Percentiles rank a stretch among this genome's conserved stretches.
Evolutionary conservation across 2,797 vertebrate species (phyloP).

Genomic region (Sphenodon punctatus): DNA sequence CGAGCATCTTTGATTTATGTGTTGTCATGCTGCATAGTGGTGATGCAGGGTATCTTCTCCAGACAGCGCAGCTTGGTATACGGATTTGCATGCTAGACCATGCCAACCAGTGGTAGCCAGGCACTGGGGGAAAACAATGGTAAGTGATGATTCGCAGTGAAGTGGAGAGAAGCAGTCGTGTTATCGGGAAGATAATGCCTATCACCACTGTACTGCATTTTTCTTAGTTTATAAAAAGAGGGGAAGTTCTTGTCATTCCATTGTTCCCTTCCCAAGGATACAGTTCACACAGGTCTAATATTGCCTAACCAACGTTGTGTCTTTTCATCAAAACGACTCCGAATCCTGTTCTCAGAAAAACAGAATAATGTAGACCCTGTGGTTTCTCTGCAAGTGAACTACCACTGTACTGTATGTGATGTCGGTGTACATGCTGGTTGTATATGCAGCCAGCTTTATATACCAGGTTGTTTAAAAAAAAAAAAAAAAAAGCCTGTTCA

Average conservation of each 20-base stretch:
- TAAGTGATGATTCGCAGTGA: background rate
- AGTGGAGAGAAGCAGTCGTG: background rate
- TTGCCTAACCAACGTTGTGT: conserved; percentile 64
- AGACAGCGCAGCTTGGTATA: conserved; percentile 32
- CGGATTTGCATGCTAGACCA: conserved; percentile 43
- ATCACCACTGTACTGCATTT: conserved; percentile 60
- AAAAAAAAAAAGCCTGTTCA: conserved; percentile 33
- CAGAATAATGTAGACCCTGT: conserved; percentile 12
- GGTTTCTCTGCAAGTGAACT: conserved; percentile 48
- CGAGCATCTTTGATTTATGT: conserved; percentile 69
- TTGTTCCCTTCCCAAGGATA: conserved; percentile 50
- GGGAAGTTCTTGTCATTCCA: conserved; percentile 59
- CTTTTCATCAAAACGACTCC: conserved; percentile 57
- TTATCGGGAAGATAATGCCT: conserved; percentile 67
- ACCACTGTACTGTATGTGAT: conserved; percentile 37
- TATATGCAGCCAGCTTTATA: conserved; percentile 51
- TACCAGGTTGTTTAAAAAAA: conserved; percentile 21
- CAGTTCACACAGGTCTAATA: conserved; percentile 55
- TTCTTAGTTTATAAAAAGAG: conserved; percentile 66
- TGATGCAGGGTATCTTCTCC: conserved; percentile 73
- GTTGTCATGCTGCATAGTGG: conserved; percentile 60
- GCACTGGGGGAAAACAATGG: conserved; percentile 15
- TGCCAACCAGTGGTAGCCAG: conserved; percentile 39
- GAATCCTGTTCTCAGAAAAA: conserved; percentile 33
- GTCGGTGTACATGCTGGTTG: conserved; percentile 49